Base-by-base conservation (phyloP, 2,113 vertebrate species). In the Rhinoderma darwinii region DNA sequence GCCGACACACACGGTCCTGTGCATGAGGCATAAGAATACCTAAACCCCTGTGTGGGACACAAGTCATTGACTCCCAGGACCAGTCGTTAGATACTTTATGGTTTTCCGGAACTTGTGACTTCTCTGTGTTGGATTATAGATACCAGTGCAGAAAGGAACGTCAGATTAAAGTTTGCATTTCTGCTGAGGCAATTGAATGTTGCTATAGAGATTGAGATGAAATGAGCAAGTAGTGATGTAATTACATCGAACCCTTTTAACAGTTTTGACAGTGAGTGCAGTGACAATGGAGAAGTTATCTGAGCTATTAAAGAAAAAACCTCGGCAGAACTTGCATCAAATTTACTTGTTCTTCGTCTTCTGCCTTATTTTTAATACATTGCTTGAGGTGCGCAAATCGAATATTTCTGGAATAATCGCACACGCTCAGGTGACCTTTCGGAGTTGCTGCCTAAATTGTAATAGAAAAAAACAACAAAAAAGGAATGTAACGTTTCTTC, bases 141-240 rank as follows among this genome's bases (percentile, higher is more conserved):
- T 93, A 94, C 87, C 90, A 93, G 91, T 90, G 91, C 93, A 89
- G 90, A 94, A 89, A 90, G 94, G 50, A 94, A 95, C 92, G 93
- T 94, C 94, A 93, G 94, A 96, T 94, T 94, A 94, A 92, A 95
- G 93, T 92, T 89, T 93, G 93, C 92, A 92, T 92, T 93, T 94
- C 93, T 93, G 93, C 93, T 89, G 91, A 93, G 91, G 92, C 94
- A 95, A 94, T 92, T 93, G 92, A 93, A 96, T 94, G 96, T 97
- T 97, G 94, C 96, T 95, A 97, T 97, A 96, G 96, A 94, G 92
- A 95, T 96, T 93, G 93, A 95, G 94, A 96, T 93, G 94, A 97
- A 97, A 95, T 95, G 94, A 93, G 91, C 93, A 96, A 96, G 94
- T 94, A 95, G 92, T 95, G 93, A 95, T 95, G 95, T 96, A 95